phyloP scores from a whole-genome alignment of 2,113 vertebrate species.

The Spheniscus mendiculus region DNA sequence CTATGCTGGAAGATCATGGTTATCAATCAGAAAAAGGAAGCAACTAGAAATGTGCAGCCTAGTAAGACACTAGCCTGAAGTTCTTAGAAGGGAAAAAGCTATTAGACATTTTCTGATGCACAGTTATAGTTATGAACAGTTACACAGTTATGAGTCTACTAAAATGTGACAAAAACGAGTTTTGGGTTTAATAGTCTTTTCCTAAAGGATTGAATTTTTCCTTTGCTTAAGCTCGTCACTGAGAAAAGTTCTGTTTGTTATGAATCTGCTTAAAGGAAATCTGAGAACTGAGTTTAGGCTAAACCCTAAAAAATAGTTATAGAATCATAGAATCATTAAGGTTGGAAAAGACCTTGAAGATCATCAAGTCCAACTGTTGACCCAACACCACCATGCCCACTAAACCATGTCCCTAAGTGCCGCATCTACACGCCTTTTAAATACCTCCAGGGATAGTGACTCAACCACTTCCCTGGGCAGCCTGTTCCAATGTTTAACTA shows the following conservation, averaged over 20 bases:
- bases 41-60: neutral
- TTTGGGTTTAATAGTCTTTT: neutral
- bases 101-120: neutral
- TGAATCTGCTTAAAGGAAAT: neutral
- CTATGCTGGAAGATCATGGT: neutral
- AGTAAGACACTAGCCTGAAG: neutral
- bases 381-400: too few species aligned
- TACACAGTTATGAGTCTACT: neutral
- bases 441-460: too few species aligned
- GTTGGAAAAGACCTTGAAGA: too few species aligned
- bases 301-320: neutral
- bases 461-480: too few species aligned
- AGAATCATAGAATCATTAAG: too few species aligned
- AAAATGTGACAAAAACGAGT: neutral
- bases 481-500: too few species aligned
- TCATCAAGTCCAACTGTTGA: too few species aligned
- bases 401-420: too few species aligned
- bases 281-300: neutral
- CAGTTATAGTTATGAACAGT: neutral
- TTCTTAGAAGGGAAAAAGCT: neutral
- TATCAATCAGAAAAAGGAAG: neutral
- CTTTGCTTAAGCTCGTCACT: neutral
- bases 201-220: neutral
- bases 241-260: neutral
- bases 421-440: too few species aligned